Evolutionary conservation across 2,113 vertebrate genomes (phyloP), one percentile per base, ranked within the genome.

Genomic region (Salvator merianae): DNA sequence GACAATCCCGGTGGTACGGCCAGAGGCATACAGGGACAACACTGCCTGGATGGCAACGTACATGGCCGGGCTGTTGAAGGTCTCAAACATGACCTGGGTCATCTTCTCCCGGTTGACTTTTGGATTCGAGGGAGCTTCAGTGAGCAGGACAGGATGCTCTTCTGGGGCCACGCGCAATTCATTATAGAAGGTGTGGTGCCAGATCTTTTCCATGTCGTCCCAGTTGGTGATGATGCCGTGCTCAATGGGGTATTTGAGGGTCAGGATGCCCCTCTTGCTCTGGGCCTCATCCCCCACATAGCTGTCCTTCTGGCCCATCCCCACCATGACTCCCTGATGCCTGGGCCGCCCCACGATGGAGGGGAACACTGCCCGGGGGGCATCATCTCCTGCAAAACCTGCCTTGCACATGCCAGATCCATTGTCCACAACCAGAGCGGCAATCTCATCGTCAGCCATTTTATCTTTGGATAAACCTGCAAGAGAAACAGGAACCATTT

Each of bases 181-280:
- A 0, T 96, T 97, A 96, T 99, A 99, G 95, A 99, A 99, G 74
- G 98, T 99, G 91, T 99, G 98, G 92, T 99, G 98, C 98, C 96
- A 97, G 89, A 96, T 96, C 90, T 97, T 97, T 91, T 97, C 96
- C 96, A 96, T 97, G 40, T 97, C 93, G 0, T 94, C 94, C 95
- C 95, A 96, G 91, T 95, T 94, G 88, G 91, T 93, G 90, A 95
- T 89, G 0, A 95, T 92, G 24, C 95, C 93, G 0, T 94, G 94
- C 80, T 95, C 91, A 0, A 94, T 96, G 28, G 95, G 95, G 40
- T 94, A 95, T 90, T 93, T 95, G 84, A 97, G 91, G 3, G 93
- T 96, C 26, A 96, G 91, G 84, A 96, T 92, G 38, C 94, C 96
- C 40, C 96, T 91, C 91, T 96, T 96, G 94, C 95, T 96, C 92